Conservation (phyloP, 2,113 vertebrate genomes). For the Peromyscus leucopus region DNA sequence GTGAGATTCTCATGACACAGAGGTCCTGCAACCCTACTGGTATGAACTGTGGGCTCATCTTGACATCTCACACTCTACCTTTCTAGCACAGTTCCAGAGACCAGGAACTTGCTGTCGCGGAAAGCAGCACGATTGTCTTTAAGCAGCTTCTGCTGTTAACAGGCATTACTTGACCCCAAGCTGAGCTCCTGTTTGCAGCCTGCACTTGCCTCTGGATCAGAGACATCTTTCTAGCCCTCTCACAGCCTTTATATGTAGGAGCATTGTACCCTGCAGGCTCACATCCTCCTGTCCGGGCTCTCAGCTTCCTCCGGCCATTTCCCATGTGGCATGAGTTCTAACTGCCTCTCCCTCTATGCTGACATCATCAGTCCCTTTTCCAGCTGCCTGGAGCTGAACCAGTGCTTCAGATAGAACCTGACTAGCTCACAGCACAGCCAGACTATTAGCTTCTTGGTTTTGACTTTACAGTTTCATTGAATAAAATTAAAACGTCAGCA, state of each 20-base stretch:
- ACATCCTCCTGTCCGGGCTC: background rate
- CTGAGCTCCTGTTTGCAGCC: background rate
- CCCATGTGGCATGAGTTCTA: background rate
- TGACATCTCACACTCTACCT: background rate
- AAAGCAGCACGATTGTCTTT: background rate
- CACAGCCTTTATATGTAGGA: background rate
- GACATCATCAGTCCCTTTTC: background rate
- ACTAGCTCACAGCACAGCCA: background rate
- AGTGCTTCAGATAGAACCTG: background rate
- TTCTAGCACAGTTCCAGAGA: background rate
- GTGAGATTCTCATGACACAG: background rate
- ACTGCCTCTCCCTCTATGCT: background rate
- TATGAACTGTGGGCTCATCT: background rate
- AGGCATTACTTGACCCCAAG: background rate
- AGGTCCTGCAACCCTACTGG: background rate
- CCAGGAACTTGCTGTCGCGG: background rate
- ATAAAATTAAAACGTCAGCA: constrained; percentile 13
- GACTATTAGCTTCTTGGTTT: constrained; percentile 30
- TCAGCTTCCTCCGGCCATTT: background rate
- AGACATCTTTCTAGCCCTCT: background rate
- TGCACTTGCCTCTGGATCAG: constrained; percentile 23
- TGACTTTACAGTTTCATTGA: constrained; percentile 24
- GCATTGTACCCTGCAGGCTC: background rate
- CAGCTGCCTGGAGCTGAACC: background rate
- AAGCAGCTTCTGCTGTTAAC: background rate